Evolutionary conservation across 1,140 invertebrate genomes (phyloP).

Genomic region (Euschistus heros): DNA sequence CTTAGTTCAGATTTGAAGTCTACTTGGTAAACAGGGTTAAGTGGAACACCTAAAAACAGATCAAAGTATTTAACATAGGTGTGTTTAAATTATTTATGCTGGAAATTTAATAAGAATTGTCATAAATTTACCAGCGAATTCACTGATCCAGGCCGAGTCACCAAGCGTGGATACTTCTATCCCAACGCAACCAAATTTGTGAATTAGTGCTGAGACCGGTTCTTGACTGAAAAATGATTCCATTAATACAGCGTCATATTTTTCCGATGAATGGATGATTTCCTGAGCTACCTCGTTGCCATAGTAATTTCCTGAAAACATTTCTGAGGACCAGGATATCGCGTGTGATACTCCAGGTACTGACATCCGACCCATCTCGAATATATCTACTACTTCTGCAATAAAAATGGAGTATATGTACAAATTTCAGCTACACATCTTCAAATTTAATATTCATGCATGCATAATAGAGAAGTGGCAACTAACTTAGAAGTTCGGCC

Average conservation of each 20-base stretch:
- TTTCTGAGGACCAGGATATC: neutral
- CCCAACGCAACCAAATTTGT: neutral
- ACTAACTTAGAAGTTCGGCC: neutral
- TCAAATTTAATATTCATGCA: too few species aligned
- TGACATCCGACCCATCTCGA: neutral
- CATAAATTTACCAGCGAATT: neutral
- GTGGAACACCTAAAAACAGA: slow-evolving; percentile 16
- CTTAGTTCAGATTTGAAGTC: slow-evolving; percentile 14
- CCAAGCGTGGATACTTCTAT: neutral
- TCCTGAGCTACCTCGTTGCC: neutral
- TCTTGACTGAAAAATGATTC: slow-evolving; percentile 10
- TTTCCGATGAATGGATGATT: neutral
- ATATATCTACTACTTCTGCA: neutral
- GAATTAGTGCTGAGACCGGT: neutral
- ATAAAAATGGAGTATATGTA: too few species aligned
- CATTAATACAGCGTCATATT: slow-evolving; percentile 3
- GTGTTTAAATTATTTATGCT: too few species aligned
- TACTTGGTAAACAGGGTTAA: slow-evolving; percentile 24
- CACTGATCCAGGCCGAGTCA: neutral
- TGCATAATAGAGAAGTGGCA: too few species aligned
- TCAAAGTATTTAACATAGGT: too few species aligned
- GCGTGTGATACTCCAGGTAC: neutral
- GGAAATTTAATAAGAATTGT: too few species aligned
- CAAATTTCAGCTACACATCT: too few species aligned
- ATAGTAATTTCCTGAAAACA: neutral